Base-by-base conservation (phyloP, 30 jellyfish, hydroid and myxozoan genomes). In the Pseudorhiza aurosa region DNA sequence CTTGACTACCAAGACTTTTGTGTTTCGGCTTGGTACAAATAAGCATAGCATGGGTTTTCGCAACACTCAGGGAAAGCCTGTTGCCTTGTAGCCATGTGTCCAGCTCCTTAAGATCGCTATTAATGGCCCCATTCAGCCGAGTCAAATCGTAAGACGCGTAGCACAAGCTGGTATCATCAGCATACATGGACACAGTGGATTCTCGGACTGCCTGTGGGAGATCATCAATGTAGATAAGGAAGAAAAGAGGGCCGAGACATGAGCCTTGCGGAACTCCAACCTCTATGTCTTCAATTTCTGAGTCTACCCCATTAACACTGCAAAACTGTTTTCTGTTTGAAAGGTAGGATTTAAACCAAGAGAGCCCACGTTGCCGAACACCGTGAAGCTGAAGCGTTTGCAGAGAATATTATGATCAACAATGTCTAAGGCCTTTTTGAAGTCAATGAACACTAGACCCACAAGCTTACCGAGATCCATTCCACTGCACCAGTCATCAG, bases 121-220 rank as follows among this genome's bases (percentile, higher is more conserved):
- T 68, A 8, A 68, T 68, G 40, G 69, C 83, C 83, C 40, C 83
- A 68, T 68, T 68, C 83, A 68, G 68, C 83, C 29, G 65, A 68
- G 83, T 68, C 30, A 68, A 7, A 35, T 68, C 46, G 18, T 17
- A 29, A 22, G 47, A 43, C 35, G 18, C 46, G 70, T 40, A 30
- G 37, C 71, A 68, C 8, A 68, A 18, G 25, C 75, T 17, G 31
- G 70, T 68, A 72, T 68, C 83, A 46, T 21, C 83, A 68, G 83
- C 83, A 68, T 40, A 68, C 83, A 68, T 68, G 43, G 83, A 68
- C 70, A 17, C 67, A 33, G 12, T 68, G 24, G 83, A 35, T 35
- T 68, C 22, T 33, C 21, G 70, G 8, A 68, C 67, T 35, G 83
- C 83, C 25, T 11, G 12, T 25, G 83, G 83, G 73, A 68, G 83